These are phyloP conservation scores for Mormyrus lacerda DNA, from an alignment of 2,113 vertebrate species.

Conservation along the genomic window DNA sequence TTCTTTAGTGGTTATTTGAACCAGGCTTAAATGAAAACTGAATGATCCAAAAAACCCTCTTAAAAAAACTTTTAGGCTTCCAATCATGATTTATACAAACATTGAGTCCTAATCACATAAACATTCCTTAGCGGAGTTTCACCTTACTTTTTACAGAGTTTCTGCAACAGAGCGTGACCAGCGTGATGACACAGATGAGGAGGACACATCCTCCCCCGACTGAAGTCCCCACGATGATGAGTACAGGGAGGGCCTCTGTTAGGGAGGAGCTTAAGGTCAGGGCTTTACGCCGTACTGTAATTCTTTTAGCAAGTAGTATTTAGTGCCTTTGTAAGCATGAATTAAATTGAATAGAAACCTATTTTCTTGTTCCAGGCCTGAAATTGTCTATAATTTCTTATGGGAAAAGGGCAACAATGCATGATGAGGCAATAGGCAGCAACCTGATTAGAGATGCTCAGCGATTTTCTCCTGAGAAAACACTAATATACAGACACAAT, in stretches of 20 bases:
- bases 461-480: slow-evolving; percentile 58
- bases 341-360: background rate
- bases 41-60: background rate
- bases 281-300: background rate
- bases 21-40: background rate
- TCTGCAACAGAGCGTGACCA: slow-evolving; percentile 69
- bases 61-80: background rate
- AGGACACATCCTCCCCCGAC: slow-evolving; percentile 61
- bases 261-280: background rate
- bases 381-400: slow-evolving; percentile 63
- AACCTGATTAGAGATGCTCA: slow-evolving; percentile 69
- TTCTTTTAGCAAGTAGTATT: background rate
- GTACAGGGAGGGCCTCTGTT: slow-evolving; percentile 67
- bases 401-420: slow-evolving; percentile 59
- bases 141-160: slow-evolving; percentile 69
- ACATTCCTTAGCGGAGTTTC: background rate
- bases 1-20: slow-evolving; percentile 19
- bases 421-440: slow-evolving; percentile 63
- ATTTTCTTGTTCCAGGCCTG: slow-evolving; percentile 30
- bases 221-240: slow-evolving; percentile 64
- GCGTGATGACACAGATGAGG: slow-evolving; percentile 62
- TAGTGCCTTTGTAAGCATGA: background rate
- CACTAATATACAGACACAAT: slow-evolving; percentile 56
- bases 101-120: background rate
- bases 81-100: background rate